phyloP scores from a whole-genome alignment of 2,888 invertebrate species.

The Lochmaea capreae region DNA sequence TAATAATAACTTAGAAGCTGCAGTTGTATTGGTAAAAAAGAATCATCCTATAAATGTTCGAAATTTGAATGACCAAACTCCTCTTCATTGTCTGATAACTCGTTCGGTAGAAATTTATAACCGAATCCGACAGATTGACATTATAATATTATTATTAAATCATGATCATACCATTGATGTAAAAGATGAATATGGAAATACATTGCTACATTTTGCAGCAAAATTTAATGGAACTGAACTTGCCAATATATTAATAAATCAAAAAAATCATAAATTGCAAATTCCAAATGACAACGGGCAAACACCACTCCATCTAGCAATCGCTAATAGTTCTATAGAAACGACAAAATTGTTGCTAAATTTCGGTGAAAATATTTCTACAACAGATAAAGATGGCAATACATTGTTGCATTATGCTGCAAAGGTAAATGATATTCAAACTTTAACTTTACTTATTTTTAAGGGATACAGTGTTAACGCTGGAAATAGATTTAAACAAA shows the following conservation, averaged over 20 bases:
- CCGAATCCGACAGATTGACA: neutral
- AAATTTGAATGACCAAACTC: neutral
- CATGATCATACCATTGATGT: neutral
- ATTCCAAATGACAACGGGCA: neutral
- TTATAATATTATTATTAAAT: neutral
- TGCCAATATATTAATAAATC: neutral
- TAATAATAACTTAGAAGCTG: neutral
- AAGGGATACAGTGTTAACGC: neutral
- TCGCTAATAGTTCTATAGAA: neutral
- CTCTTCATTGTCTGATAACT: neutral
- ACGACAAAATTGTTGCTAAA: neutral
- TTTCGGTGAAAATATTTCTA: neutral
- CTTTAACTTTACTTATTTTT: neutral
- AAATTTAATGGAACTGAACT: neutral
- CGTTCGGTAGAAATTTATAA: neutral
- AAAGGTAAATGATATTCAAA: neutral
- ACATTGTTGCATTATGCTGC: slow-evolving; percentile 1
- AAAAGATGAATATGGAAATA: neutral
- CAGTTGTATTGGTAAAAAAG: neutral
- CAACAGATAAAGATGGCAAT: neutral
- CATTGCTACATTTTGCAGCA: neutral
- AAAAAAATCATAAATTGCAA: neutral
- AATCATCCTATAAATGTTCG: neutral
- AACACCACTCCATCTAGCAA: neutral
- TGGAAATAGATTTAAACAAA: neutral